A percentile compares a stretch with the other conserved stretches of the same genome.
These are phyloP conservation scores for Calephelis virginiensis DNA, from an alignment of 1,140 invertebrate genomes.

Conservation along the genomic window DNA sequence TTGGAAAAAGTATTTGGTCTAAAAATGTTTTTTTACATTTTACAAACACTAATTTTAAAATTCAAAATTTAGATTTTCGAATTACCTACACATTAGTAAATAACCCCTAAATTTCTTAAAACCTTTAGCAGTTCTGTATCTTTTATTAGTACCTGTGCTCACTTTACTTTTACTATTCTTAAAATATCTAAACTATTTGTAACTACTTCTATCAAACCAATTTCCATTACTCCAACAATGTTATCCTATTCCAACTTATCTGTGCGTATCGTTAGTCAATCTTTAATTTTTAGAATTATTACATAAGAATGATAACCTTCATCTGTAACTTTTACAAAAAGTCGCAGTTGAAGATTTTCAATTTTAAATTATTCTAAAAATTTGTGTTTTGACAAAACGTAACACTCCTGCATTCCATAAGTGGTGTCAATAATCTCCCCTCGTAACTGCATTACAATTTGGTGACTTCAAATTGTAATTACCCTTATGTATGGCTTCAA, in stretches of 20 bases:
- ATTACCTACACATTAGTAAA: no score
- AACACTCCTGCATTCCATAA: slow-evolving; percentile 37
- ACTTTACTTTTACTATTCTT: background rate
- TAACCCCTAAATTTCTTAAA: no score
- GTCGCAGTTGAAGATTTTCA: slow-evolving; percentile 59
- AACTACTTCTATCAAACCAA: background rate
- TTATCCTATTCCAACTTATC: background rate
- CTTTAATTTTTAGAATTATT: slow-evolving; percentile 49
- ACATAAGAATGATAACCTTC: slow-evolving; percentile 56
- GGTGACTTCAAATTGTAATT: slow-evolving; percentile 78
- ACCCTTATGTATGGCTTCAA: slow-evolving; percentile 64
- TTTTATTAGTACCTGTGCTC: no score
- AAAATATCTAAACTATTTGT: background rate
- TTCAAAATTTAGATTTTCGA: no score
- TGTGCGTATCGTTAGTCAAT: slow-evolving; percentile 4
- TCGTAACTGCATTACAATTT: slow-evolving; percentile 79
- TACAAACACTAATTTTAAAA: no score
- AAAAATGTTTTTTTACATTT: no score
- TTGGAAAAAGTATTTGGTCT: no score
- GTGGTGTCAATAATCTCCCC: slow-evolving; percentile 77
- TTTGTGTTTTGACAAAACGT: slow-evolving; percentile 46
- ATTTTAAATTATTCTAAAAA: slow-evolving; percentile 42
- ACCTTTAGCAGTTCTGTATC: no score
- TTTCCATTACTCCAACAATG: slow-evolving; percentile 7
- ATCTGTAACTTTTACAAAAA: slow-evolving; percentile 37